phyloP scores from a whole-genome alignment of 2,888 invertebrate species.

The Ophion ventricosus region DNA sequence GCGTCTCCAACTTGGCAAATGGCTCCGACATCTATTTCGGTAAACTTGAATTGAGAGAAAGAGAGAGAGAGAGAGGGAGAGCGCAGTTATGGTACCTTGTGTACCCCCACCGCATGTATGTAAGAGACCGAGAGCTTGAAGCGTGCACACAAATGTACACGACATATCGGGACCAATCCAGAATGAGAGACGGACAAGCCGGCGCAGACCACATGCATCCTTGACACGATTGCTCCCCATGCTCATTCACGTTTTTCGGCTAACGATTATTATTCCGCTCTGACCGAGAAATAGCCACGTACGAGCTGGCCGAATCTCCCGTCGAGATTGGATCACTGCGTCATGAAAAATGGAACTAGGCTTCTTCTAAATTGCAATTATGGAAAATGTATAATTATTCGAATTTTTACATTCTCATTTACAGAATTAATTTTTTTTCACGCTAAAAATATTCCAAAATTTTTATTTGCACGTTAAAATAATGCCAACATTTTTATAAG shows the following conservation, averaged over 20 bases:
- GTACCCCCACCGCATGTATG: conserved; percentile 16
- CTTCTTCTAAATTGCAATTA: neutral
- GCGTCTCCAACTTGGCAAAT: conserved; percentile 37
- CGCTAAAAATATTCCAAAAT: neutral
- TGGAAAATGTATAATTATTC: neutral
- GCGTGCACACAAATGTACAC: conserved; percentile 1
- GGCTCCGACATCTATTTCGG: conserved; percentile 59
- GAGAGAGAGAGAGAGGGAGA: no score
- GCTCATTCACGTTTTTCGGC: conserved; percentile 57
- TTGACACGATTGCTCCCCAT: conserved; percentile 66
- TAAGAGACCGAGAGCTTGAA: conserved; percentile 22
- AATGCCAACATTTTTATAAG: neutral
- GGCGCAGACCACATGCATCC: conserved; percentile 59
- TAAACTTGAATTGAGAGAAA: conserved; percentile 46
- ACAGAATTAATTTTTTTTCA: conserved; percentile 11
- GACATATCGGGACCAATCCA: conserved; percentile 31
- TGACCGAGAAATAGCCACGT: conserved; percentile 25
- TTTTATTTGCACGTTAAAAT: neutral
- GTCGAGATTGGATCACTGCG: neutral
- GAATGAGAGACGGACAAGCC: conserved; percentile 31
- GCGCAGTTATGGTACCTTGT: conserved; percentile 37
- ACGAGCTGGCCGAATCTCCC: conserved; percentile 1
- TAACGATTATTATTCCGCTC: conserved; percentile 31
- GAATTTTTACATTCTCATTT: neutral
- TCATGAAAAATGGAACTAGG: neutral